Percentiles rank a stretch among this genome's conserved stretches.
phyloP scores from a whole-genome alignment of 2,797 vertebrate species.

The Bryconaethiops microstoma region DNA sequence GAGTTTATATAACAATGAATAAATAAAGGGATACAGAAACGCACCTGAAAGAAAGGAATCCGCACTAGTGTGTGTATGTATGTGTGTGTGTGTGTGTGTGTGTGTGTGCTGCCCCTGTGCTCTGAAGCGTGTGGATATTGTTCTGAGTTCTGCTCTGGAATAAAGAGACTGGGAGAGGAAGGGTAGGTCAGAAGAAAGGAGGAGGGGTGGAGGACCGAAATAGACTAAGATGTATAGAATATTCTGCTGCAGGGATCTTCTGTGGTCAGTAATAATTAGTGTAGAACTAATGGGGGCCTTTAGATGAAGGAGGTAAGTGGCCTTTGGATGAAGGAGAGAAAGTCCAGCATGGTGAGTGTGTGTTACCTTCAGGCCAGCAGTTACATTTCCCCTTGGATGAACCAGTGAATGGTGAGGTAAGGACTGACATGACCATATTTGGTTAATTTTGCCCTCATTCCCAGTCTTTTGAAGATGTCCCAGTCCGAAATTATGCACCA shows the following conservation, averaged over 20 bases:
- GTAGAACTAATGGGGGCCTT: conserved; percentile 11
- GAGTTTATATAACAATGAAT: not conserved
- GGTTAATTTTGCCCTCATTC: not conserved
- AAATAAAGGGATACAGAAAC: not conserved
- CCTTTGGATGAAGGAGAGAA: conserved; percentile 37
- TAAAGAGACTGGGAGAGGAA: not conserved
- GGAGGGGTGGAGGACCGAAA: conserved; percentile 27
- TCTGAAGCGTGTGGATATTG: not conserved
- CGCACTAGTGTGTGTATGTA: not conserved
- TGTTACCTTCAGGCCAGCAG: conserved; percentile 31
- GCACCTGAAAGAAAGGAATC: too few relatives aligned
- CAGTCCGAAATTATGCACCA: not conserved
- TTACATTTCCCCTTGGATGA: conserved; percentile 24
- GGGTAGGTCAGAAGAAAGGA: not conserved
- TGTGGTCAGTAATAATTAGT: conserved; percentile 28
- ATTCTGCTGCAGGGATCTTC: conserved; percentile 9
- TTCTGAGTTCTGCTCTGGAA: conserved; percentile 1
- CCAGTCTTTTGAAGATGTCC: not conserved
- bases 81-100: not conserved
- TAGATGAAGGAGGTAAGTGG: not conserved
- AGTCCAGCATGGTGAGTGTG: conserved; percentile 9
- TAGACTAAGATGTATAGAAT: conserved; percentile 30
- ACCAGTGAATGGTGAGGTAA: not conserved
- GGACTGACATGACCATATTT: not conserved
- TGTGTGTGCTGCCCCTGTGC: not conserved